These are phyloP conservation scores for Triplophysa siluroides DNA, from an alignment of 2,113 vertebrate species.

Conservation along the genomic window DNA sequence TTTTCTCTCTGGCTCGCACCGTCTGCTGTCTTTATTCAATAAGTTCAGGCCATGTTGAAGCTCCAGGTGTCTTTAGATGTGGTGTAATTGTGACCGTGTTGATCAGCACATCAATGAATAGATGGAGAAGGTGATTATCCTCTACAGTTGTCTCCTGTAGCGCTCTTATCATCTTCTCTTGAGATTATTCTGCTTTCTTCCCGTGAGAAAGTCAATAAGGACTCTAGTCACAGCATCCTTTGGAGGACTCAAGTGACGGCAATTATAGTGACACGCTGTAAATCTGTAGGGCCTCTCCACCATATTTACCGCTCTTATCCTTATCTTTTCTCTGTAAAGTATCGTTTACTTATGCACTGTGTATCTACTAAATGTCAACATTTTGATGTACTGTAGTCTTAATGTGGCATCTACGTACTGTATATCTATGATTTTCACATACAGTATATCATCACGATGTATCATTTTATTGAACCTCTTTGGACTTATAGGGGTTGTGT, in stretches of 20 bases:
- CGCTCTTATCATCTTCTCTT: constrained; percentile 63
- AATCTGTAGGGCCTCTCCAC: constrained; percentile 40
- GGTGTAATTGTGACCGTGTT: background rate
- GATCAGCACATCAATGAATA: constrained; percentile 18
- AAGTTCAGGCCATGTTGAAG: background rate
- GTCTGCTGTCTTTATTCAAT: background rate
- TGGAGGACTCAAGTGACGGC: constrained; percentile 54
- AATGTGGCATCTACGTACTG: too few species aligned
- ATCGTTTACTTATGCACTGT: too few species aligned
- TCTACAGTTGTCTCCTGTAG: constrained; percentile 62
- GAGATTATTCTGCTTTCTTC: constrained; percentile 64
- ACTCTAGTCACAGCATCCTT: constrained; percentile 55
- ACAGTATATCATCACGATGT: too few species aligned
- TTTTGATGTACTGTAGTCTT: too few species aligned
- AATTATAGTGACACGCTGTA: constrained; percentile 64
- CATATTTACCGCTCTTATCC: constrained; percentile 49
- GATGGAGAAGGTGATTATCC: constrained; percentile 57
- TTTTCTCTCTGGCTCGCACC: background rate
- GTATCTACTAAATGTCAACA: too few species aligned
- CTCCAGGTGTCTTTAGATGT: background rate
- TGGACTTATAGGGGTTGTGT: too few species aligned
- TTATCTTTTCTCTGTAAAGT: constrained; percentile 39
- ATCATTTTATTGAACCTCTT: too few species aligned
- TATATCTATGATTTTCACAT: too few species aligned
- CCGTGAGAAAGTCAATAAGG: constrained; percentile 61